These are phyloP conservation scores for Maylandia zebra DNA, from an alignment of 2,113 vertebrate genomes.

Conservation along the genomic window DNA sequence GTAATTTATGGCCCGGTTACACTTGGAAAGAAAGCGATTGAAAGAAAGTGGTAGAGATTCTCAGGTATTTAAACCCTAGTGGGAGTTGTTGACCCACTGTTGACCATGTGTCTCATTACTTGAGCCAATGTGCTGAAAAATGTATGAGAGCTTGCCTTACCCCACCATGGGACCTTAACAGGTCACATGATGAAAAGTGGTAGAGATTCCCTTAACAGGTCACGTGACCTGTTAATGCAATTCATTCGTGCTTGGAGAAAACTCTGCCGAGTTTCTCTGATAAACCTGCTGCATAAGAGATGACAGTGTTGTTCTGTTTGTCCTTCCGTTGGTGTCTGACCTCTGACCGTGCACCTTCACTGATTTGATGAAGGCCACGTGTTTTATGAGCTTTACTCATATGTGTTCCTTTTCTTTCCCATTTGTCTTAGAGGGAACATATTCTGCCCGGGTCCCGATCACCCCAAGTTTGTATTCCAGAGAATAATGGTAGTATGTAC, in stretches of 20 bases:
- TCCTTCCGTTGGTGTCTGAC: neutral
- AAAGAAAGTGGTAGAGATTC: neutral
- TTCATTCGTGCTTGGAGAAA: neutral
- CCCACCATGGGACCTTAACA: neutral
- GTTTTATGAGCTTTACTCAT: neutral
- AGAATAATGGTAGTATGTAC: no score
- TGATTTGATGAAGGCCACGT: neutral
- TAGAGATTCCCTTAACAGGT: neutral
- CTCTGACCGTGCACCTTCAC: neutral
- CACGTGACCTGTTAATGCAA: neutral
- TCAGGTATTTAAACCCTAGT: neutral
- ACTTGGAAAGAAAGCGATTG: neutral
- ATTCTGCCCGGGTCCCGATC: no score
- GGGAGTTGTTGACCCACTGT: neutral
- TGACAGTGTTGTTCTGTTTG: neutral
- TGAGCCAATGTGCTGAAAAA: neutral
- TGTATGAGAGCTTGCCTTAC: neutral
- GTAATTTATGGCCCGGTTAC: neutral
- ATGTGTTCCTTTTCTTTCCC: no score
- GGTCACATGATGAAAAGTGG: neutral
- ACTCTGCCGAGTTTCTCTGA: neutral
- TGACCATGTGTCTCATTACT: neutral
- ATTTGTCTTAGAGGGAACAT: no score
- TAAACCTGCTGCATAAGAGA: neutral
- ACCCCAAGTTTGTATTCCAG: no score